Evolutionary conservation across 1,140 invertebrate species (phyloP).

Genomic region (Drosophila ananassae): DNA sequence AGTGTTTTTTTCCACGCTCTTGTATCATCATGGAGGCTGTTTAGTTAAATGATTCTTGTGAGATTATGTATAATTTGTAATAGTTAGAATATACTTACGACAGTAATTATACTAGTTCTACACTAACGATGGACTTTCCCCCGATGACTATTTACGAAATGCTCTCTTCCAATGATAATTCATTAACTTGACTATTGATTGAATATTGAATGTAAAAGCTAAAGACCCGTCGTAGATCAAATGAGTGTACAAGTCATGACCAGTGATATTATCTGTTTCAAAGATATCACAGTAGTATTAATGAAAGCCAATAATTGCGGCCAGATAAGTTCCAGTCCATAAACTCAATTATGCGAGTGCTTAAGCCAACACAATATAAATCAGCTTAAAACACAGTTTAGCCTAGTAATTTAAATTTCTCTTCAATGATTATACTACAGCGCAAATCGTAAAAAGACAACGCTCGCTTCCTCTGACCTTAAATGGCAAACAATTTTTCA

Average conservation of each 20-base stretch:
- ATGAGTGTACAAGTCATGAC: conserved; percentile 30
- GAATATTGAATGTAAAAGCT: conserved; percentile 11
- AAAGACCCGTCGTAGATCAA: conserved; percentile 14
- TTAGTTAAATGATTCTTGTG: conserved; percentile 57
- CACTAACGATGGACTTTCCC: conserved; percentile 7
- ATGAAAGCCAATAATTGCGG: conserved; percentile 14
- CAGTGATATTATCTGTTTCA: conserved; percentile 31
- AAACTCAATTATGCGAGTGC: conserved; percentile 11
- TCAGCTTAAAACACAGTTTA: conserved; percentile 6
- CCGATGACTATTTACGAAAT: conserved; percentile 34
- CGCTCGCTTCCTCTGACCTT: conserved; percentile 33
- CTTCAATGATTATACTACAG: conserved; percentile 9
- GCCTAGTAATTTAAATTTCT: conserved; percentile 6
- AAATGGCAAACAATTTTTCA: conserved; percentile 13
- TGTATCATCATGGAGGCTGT: conserved; percentile 48
- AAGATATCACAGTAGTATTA: conserved; percentile 31
- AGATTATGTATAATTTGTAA: conserved; percentile 52
- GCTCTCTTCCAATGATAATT: conserved; percentile 46
- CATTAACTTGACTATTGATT: conserved; percentile 31
- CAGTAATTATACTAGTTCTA: conserved; percentile 26
- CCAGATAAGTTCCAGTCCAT: conserved; percentile 26
- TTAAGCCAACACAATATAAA: conserved; percentile 3
- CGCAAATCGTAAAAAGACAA: conserved; percentile 1
- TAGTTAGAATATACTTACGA: conserved; percentile 43
- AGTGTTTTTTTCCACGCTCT: conserved; percentile 26